Percentiles rank a stretch among this genome's conserved stretches.
Conservation (phyloP, 1,140 invertebrate genomes). For the Antheraea pernyi region DNA sequence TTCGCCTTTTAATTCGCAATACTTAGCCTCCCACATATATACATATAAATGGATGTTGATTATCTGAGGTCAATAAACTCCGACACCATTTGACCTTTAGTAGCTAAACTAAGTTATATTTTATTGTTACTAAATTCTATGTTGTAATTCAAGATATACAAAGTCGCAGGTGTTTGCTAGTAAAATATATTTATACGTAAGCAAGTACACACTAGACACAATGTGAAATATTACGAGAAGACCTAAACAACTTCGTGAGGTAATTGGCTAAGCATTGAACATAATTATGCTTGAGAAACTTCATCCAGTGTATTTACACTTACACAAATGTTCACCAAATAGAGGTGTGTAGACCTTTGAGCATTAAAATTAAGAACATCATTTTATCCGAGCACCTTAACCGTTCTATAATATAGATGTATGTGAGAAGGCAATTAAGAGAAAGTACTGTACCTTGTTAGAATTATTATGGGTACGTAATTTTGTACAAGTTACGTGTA, state of each 20-base stretch:
- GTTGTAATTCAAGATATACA: too few species aligned
- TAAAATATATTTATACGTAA: too few species aligned
- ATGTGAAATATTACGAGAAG: background rate
- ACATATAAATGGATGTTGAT: too few species aligned
- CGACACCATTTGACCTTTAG: too few species aligned
- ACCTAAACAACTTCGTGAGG: background rate
- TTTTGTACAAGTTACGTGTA: conserved; percentile 30
- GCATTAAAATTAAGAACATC: conserved; percentile 29
- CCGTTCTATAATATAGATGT: conserved; percentile 43
- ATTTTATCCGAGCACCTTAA: conserved; percentile 35
- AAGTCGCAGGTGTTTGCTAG: too few species aligned
- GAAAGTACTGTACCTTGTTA: conserved; percentile 50
- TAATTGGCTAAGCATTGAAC: background rate
- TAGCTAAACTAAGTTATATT: too few species aligned
- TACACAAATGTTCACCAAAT: background rate
- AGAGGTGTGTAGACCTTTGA: conserved; percentile 5
- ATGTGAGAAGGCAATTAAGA: conserved; percentile 54
- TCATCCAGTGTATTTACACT: background rate
- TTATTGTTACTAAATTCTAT: too few species aligned
- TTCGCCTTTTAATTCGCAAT: too few species aligned
- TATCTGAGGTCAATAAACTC: too few species aligned
- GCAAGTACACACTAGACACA: background rate
- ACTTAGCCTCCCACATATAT: too few species aligned
- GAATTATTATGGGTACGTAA: conserved; percentile 51
- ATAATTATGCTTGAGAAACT: background rate